Percentiles rank a stretch among this genome's conserved stretches.
Evolutionary conservation across 1,140 invertebrate genomes (phyloP).

Genomic region (Achroia grisella): DNA sequence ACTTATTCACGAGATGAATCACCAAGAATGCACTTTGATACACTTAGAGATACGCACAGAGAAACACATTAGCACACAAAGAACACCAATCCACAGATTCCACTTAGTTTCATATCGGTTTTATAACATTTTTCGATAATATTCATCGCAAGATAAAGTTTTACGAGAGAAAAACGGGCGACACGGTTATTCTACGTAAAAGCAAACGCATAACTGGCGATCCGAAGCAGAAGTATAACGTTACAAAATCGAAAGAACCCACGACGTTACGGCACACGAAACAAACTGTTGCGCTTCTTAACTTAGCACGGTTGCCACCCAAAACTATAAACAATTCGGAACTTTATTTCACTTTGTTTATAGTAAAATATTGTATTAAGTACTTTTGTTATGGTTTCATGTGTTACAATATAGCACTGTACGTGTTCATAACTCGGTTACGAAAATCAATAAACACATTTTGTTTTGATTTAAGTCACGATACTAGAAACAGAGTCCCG

Average conservation of each 20-base stretch:
- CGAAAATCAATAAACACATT: conserved; percentile 36
- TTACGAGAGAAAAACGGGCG: conserved; percentile 32
- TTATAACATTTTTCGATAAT: conserved; percentile 28
- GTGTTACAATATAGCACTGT: conserved; percentile 30
- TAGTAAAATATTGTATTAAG: conserved; percentile 36
- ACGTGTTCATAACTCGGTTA: conserved; percentile 40
- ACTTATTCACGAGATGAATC: conserved; percentile 63
- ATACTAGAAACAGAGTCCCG: background rate
- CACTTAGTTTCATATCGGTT: conserved; percentile 32
- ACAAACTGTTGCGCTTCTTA: conserved; percentile 31
- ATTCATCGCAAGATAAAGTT: conserved; percentile 47
- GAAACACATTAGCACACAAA: conserved; percentile 26
- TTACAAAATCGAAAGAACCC: conserved; percentile 35
- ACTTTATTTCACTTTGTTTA: conserved; percentile 39
- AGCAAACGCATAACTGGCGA: conserved; percentile 37
- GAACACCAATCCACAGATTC: conserved; percentile 26
- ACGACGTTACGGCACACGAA: conserved; percentile 12
- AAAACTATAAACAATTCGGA: conserved; percentile 52
- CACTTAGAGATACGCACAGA: conserved; percentile 30
- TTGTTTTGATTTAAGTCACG: conserved; percentile 57
- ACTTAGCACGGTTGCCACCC: conserved; percentile 33
- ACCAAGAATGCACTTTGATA: conserved; percentile 55
- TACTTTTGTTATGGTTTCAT: conserved; percentile 34
- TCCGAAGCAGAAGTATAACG: conserved; percentile 47
- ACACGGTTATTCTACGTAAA: conserved; percentile 28